Base-by-base conservation (phyloP, 2,113 vertebrate genomes). In the Corythornis cristatus region DNA sequence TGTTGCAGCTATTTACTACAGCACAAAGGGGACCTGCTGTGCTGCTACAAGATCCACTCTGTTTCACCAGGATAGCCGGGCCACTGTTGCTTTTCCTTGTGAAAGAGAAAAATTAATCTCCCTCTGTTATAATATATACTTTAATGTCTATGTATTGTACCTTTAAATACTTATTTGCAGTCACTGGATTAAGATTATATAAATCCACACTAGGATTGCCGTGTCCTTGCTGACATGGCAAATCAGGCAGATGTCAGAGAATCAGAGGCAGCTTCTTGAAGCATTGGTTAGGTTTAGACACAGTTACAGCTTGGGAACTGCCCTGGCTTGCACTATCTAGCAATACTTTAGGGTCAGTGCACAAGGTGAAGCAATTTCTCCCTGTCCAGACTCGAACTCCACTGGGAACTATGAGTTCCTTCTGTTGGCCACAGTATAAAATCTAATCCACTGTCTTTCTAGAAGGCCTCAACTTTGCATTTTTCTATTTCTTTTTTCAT, bases 181-280 rank as follows among this genome's bases (percentile, higher is more conserved):
- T 8, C n/a, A 22, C 0, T 50, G 54, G 25, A 70, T 73, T 82
- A 37, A 90, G 33, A 35, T 73, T 45, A 90, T 37, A 62, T 21
- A 73, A 82, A 82, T 37, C 40, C 0, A 0, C 33, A 28, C 11
- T 3, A 65, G 50, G 19, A 20, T 86, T 40, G 15, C 5, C 11
- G 8, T 29, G 15, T 43, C 51, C 68, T 65, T 66, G 77, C 21
- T 90, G 62, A 74, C 29, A 50, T 0, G 6, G 8, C 31, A 90
- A 79, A 85, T 66, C 25, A 67, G 37, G 21, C 25, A 85, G 37
- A 43, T n/a, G 22, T 48, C 46, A 85, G 16, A 67, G 20, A 90
- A 48, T 33, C 10, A 37, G 65, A 81, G 21, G 26, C 35, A 83
- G 76, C 68, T 83, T 77, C 68, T 40, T 65, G 48, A 95, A 74